Percentiles rank a stretch among this genome's conserved stretches.
Conservation (phyloP, 2,888 invertebrate species). For the Oasisia sp. region DNA sequence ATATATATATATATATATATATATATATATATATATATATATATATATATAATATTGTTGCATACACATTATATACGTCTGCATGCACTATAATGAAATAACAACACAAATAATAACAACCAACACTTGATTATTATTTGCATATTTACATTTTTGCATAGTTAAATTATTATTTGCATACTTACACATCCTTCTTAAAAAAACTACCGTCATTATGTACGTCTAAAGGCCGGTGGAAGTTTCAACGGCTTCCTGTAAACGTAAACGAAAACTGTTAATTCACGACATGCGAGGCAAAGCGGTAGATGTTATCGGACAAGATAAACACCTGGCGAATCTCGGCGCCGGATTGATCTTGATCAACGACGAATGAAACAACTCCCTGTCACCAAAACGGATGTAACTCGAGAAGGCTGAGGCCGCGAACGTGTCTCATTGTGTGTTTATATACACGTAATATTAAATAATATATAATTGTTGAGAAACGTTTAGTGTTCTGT, state of each 20-base stretch:
- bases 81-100: too few relatives aligned
- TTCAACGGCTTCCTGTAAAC: background rate
- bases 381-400: background rate
- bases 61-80: too few relatives aligned
- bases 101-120: too few relatives aligned
- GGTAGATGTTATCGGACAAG: background rate
- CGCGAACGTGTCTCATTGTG: background rate
- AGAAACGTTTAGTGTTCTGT: too few relatives aligned
- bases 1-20: background rate
- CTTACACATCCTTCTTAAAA: background rate
- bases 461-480: too few relatives aligned
- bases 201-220: background rate
- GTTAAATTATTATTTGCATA: background rate
- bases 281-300: background rate
- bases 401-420: background rate
- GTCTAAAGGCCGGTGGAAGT: background rate
- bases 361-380: background rate
- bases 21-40: too few relatives aligned
- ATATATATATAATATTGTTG: background rate
- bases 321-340: background rate
- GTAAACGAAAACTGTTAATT: background rate
- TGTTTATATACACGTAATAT: background rate
- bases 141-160: background rate
- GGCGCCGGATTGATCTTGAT: background rate
- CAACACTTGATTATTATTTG: background rate